Conservation (phyloP, 2,888 invertebrate species). For the Pyralis farinalis region DNA sequence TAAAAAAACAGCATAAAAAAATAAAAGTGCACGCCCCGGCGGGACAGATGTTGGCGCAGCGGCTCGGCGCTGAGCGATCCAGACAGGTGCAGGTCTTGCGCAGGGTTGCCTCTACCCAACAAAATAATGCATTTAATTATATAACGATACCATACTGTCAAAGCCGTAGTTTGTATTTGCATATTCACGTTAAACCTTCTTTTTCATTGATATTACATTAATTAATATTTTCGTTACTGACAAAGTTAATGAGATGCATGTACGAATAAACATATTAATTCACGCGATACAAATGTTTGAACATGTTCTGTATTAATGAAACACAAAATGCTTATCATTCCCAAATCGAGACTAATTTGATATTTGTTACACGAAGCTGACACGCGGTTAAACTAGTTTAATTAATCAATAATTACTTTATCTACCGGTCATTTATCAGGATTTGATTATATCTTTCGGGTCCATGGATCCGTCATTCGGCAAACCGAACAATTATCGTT, state of each 20-base stretch:
- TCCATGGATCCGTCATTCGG: constrained; percentile 52
- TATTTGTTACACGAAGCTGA: too few relatives aligned
- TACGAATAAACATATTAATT: constrained; percentile 13
- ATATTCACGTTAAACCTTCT: constrained; percentile 1
- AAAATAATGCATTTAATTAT: background rate
- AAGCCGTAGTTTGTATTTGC: background rate
- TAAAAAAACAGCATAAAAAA: constrained; percentile 36
- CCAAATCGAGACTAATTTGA: too few relatives aligned
- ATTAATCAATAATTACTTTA: constrained; percentile 4
- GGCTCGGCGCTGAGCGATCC: constrained; percentile 52
- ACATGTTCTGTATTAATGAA: too few relatives aligned
- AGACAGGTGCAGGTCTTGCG: constrained; percentile 57
- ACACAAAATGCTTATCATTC: too few relatives aligned
- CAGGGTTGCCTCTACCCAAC: constrained; percentile 46
- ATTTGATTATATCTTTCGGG: constrained; percentile 14
- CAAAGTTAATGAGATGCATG: constrained; percentile 14
- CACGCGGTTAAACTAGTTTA: background rate
- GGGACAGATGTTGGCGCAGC: constrained; percentile 64
- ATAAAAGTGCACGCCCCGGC: constrained; percentile 49
- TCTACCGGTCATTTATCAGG: constrained; percentile 13
- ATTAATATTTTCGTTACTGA: constrained; percentile 16
- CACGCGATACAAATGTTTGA: background rate
- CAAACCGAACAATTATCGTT: constrained; percentile 61
- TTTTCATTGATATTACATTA: constrained; percentile 9
- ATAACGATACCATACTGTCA: background rate